These are phyloP conservation scores for Calypte anna DNA, from an alignment of 2,113 vertebrate genomes.

Conservation along the genomic window DNA sequence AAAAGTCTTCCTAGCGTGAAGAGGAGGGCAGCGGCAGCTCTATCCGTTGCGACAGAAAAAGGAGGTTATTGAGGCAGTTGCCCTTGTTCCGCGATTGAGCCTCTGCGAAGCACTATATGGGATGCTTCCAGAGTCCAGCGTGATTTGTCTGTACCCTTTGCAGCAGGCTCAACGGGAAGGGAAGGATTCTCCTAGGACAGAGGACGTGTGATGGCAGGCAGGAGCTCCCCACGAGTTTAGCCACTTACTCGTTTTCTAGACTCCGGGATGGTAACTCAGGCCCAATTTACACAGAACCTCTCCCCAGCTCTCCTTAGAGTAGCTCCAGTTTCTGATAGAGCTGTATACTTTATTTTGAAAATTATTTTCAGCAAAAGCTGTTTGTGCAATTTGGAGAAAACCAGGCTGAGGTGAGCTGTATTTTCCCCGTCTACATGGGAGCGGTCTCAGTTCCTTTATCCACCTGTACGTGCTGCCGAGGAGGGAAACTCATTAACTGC, in stretches of 20 bases:
- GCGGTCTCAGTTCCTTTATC: background rate
- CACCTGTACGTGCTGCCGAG: rapidly evolving
- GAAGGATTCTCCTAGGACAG: background rate
- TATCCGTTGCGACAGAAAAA: background rate
- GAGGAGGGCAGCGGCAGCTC: background rate
- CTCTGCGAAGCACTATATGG: background rate
- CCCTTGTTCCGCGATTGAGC: background rate
- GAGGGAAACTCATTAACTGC: background rate
- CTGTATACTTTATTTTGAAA: background rate
- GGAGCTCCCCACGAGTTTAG: background rate
- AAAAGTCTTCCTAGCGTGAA: background rate
- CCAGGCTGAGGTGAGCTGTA: background rate
- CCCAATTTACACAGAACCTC: background rate
- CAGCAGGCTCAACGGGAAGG: background rate
- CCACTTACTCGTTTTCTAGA: background rate
- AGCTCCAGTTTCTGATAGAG: background rate
- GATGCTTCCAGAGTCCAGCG: background rate
- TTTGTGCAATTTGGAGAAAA: background rate
- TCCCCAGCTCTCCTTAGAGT: background rate
- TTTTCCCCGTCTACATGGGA: background rate
- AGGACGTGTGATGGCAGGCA: background rate
- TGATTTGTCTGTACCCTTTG: background rate
- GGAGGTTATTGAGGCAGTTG: background rate
- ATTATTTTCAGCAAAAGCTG: rapidly evolving
- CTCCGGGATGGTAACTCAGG: background rate